These are phyloP conservation scores for Melanostoma scalare DNA, from an alignment of 2,888 invertebrate genomes.

Conservation along the genomic window DNA sequence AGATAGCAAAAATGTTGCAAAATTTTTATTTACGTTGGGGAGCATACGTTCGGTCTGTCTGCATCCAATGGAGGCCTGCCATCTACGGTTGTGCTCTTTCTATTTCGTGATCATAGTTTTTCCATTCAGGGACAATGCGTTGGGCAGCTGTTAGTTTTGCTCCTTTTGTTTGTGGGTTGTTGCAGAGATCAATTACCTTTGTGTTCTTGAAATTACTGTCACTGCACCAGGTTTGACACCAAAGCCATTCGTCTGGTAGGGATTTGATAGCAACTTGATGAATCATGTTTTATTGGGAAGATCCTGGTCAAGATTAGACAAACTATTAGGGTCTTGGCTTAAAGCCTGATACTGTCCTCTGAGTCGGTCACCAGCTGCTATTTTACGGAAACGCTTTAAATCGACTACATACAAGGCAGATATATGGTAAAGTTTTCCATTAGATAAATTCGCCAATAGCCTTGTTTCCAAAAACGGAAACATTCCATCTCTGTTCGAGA, in stretches of 20 bases:
- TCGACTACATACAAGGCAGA: constrained; percentile 99
- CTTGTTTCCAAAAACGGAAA: no score
- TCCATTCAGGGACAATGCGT: no score
- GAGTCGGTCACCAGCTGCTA: constrained; percentile 98
- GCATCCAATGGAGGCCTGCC: no score
- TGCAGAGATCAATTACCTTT: constrained; percentile 83
- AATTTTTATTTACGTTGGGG: no score
- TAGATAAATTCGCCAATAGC: constrained; percentile 93
- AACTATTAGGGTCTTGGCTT: constrained; percentile 99
- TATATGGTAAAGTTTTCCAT: constrained; percentile 96
- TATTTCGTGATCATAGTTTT: no score
- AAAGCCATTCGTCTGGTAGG: constrained; percentile 83
- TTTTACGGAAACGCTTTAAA: constrained; percentile 95
- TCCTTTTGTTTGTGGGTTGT: no score
- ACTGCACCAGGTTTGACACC: constrained; percentile 99
- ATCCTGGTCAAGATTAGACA: constrained; percentile 96
- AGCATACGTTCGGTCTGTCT: no score
- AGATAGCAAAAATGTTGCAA: no score
- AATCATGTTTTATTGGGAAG: constrained; percentile 84
- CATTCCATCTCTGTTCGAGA: no score
- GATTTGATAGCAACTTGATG: constrained; percentile 97
- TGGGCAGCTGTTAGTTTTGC: no score
- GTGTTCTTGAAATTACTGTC: constrained; percentile 93
- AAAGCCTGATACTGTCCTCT: constrained; percentile 99
- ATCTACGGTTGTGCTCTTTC: no score